Conservation (phyloP, 2,888 invertebrate genomes). For the Acrobasis suavella region DNA sequence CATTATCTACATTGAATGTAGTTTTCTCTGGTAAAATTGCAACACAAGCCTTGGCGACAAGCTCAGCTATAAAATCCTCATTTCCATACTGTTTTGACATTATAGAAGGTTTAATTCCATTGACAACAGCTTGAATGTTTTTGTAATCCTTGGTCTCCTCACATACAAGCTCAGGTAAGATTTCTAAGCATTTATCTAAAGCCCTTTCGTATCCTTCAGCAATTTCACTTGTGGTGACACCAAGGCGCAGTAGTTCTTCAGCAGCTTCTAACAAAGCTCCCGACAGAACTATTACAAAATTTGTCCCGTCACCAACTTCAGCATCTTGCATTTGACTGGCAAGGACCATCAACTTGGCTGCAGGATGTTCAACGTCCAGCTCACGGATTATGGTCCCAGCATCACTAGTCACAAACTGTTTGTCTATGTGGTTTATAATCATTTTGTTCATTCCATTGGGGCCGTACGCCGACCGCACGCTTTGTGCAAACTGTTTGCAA, state of each 20-base stretch:
- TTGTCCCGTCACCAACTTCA: slow-evolving; percentile 99
- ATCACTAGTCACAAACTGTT: slow-evolving; percentile 99
- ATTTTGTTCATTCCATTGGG: slow-evolving; percentile 99
- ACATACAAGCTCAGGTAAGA: slow-evolving; percentile 91
- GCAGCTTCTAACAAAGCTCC: slow-evolving; percentile 96
- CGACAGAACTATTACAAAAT: slow-evolving; percentile 97
- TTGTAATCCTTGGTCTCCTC: slow-evolving; percentile 87
- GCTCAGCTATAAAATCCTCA: slow-evolving; percentile 94
- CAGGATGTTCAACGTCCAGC: slow-evolving; percentile 98
- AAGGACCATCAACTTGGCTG: slow-evolving; percentile 97
- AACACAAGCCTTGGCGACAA: slow-evolving; percentile 94
- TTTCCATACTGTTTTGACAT: slow-evolving; percentile 99
- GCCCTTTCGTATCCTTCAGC: slow-evolving; percentile 97
- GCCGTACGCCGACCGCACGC: slow-evolving; percentile 97
- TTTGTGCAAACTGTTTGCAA: slow-evolving; percentile 97
- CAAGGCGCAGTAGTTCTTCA: slow-evolving; percentile 95
- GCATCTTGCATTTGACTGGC: slow-evolving; percentile 99
- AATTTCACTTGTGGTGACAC: slow-evolving; percentile 98
- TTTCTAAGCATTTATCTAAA: slow-evolving; percentile 92
- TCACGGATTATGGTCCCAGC: slow-evolving; percentile 98
- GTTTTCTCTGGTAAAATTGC: slow-evolving; percentile 92
- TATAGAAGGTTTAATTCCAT: slow-evolving; percentile 90
- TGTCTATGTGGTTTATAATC: slow-evolving; percentile 99
- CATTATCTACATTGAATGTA: slow-evolving; percentile 98
- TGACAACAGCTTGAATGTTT: slow-evolving; percentile 86